Conservation (phyloP, 2,113 vertebrate genomes). For the Thomomys bottae region DNA sequence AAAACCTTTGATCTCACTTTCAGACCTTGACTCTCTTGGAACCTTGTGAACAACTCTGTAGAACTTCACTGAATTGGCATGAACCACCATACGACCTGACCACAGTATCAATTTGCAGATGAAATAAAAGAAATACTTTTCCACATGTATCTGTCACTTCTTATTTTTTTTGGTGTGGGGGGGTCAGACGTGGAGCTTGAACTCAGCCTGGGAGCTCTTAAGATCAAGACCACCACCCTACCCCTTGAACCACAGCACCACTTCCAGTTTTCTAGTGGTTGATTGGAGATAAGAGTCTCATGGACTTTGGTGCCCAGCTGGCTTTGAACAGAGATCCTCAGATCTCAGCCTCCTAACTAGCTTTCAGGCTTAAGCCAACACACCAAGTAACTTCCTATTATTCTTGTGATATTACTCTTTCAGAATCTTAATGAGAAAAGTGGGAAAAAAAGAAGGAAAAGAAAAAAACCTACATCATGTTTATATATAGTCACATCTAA, state of each 20-base stretch:
- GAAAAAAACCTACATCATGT: neutral
- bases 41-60: neutral
- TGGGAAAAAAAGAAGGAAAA: slow-evolving; percentile 51
- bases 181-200: no score
- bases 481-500: slow-evolving; percentile 60
- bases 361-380: no score
- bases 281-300: no score
- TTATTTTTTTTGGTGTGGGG: no score
- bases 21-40: neutral
- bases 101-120: neutral
- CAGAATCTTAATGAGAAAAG: slow-evolving; percentile 54
- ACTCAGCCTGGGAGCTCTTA: no score
- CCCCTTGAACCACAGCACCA: no score
- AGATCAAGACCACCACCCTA: no score
- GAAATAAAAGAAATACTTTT: slow-evolving; percentile 1
- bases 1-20: neutral
- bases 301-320: no score
- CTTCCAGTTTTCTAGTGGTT: no score
- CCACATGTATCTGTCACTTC: neutral
- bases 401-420: slow-evolving; percentile 6
- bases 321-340: no score
- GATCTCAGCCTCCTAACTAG: no score
- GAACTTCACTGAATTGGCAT: neutral
- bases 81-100: neutral
- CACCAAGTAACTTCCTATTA: neutral